Percentiles rank a stretch among this genome's conserved stretches.
Conservation (phyloP, 2,888 invertebrate species). For the Trichogramma evanescens region DNA sequence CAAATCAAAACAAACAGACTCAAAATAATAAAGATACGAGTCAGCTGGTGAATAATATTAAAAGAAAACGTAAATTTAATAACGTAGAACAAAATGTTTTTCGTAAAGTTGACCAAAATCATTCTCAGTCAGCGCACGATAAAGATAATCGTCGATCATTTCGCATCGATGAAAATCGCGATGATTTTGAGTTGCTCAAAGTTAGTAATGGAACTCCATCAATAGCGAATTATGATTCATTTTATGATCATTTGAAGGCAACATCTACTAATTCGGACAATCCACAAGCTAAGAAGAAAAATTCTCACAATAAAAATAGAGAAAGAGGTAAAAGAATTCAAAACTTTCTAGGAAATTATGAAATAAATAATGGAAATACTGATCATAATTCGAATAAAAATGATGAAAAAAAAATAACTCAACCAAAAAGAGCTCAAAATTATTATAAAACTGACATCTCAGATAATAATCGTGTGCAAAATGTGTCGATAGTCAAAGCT, state of each 20-base stretch:
- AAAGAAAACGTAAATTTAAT: not conserved
- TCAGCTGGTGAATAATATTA: slow-evolving; percentile 1
- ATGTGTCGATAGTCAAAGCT: not conserved
- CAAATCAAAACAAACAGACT: slow-evolving; percentile 12
- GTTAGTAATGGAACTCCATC: slow-evolving; percentile 40
- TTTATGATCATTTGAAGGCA: slow-evolving; percentile 24
- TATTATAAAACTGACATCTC: not conserved
- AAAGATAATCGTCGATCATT: slow-evolving; percentile 35
- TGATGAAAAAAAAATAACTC: not conserved
- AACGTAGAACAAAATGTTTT: not conserved
- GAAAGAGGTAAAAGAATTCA: slow-evolving; percentile 28
- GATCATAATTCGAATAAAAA: not conserved
- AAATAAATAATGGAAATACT: not conserved
- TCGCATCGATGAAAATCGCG: slow-evolving; percentile 29
- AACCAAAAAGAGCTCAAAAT: slow-evolving; percentile 2
- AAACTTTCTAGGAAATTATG: slow-evolving; percentile 28
- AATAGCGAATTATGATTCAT: slow-evolving; percentile 39
- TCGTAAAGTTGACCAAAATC: too few species aligned
- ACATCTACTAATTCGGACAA: not conserved
- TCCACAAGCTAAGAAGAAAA: slow-evolving; percentile 4
- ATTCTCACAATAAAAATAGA: slow-evolving; percentile 15
- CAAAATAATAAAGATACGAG: not conserved
- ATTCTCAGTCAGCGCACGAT: not conserved
- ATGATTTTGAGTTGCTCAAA: slow-evolving; percentile 41
- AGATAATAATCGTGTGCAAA: not conserved